Evolutionary conservation across 2,113 vertebrate species (phyloP), one percentile per base, ranked within the genome.

Genomic region (Nycticebus coucang): DNA sequence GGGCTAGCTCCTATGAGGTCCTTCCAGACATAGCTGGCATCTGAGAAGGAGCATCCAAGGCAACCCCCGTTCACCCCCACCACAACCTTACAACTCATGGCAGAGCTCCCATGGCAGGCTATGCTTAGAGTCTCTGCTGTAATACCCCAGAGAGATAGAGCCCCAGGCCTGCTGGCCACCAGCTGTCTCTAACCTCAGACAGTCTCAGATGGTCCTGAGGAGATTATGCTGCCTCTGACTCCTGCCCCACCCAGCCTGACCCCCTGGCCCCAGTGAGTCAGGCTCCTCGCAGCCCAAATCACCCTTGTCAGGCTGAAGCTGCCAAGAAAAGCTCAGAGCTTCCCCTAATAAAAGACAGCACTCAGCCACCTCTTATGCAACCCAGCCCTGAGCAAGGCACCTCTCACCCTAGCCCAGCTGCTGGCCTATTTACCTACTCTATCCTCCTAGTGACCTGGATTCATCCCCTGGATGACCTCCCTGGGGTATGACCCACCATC

Each of bases 301-400:
- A 95, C 71, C 75, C 60, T 95, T 22, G 0, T 18, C 94, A 37
- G 55, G 33, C 79, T 59, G 28, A n/a, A 97, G 79, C 74, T 79
- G 90, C 95, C 94, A 95, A 90, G 72, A 64, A 96, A 78, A 95
- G 71, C 89, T 95, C 75, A 24, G 75, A 77, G 45, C 92, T 37
- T 0, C 79, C 64, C 69, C 80, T 60, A 45, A 45, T 30, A 83
- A 94, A 82, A 83, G 66, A 55, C 18, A 91, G 69, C 45, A 7
- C 74, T 84, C 35, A 19, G 80, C 87, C 95, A 97, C 37, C 26
- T 80, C 75, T 95, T 93, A 62, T 1, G 45, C 77, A 92, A 95
- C 30, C 30, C 35, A n/a, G 33, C 57, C 68, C 78, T 35, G 69
- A 82, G 74, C 82, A 81, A 69, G 28, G 78, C 7, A 13, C 53